Evolutionary conservation across 2,888 invertebrate species (phyloP), one percentile per base, ranked within the genome.

Genomic region (Latrodectus elegans): DNA sequence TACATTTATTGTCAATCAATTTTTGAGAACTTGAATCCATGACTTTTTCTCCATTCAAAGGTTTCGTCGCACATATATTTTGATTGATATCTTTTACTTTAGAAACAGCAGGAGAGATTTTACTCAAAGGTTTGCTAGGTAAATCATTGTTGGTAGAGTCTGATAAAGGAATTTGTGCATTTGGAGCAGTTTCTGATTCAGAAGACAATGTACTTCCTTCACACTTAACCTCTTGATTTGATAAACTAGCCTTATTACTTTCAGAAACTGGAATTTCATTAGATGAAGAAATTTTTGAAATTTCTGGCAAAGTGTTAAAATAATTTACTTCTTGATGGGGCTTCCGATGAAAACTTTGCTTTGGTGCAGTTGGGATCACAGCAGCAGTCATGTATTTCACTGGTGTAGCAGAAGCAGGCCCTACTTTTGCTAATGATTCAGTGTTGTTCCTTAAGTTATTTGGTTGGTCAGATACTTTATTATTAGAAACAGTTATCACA

Each of bases 301-400:
- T 60, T 15, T 12, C 14, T 2, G n/a, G 12, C 60, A 60, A 60
- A 15, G 14, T 12, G 38, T 4, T 4, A 6, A 38, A 38, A 68
- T 26, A 77, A 70, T 79, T 83, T 10, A 64, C 73, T 64, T 88
- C 87, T 55, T 64, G 74, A 83, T 83, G 87, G 70, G 78, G 26
- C 60, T 82, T 78, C 64, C 83, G 55, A 65, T 74, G 79, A 22
- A 84, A 73, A 64, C 64, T 55, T 73, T 88, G 88, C 75, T 88
- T 88, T 15, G 88, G 88, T 53, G 88, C 88, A 64, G 88, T 88
- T 51, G 88, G 88, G 70, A 88, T 88, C n/a, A 88, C 88, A 67
- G 88, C 88, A 9, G 88, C 88, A 55, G 88, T 84, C 9, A 88
- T 84, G 60, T 88, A 83, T 53, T 88, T 88, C 14, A 77, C 51